Evolutionary conservation across 2,797 vertebrate genomes (phyloP).

Genomic region (Pipistrellus nathusii): DNA sequence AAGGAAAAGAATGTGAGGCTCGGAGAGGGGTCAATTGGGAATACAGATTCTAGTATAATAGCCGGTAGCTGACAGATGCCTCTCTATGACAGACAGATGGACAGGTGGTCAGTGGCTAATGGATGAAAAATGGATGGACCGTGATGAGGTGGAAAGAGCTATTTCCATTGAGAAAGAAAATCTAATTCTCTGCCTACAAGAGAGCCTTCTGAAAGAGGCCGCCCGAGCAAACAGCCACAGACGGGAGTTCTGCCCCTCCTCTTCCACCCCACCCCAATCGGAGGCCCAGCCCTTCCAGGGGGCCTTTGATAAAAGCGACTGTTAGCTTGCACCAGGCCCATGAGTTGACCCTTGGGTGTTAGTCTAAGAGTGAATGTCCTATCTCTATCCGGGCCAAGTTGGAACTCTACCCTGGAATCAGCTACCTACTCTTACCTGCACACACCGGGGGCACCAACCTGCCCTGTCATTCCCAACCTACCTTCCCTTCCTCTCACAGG

Average conservation of each 20-base stretch:
- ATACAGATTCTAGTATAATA: neutral
- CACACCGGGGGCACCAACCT: neutral
- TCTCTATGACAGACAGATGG: neutral
- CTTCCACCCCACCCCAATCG: neutral
- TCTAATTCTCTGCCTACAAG: neutral
- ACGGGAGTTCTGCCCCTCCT: neutral
- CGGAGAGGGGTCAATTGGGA: neutral
- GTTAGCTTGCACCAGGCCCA: neutral
- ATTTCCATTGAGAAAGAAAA: slow-evolving; percentile 44
- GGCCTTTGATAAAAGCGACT: slow-evolving; percentile 53
- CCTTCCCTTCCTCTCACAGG: neutral
- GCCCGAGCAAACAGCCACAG: neutral
- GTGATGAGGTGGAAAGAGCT: neutral
- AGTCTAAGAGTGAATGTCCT: neutral
- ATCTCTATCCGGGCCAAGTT: neutral
- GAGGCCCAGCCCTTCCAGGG: slow-evolving; percentile 49
- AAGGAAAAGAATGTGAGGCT: neutral
- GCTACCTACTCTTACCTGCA: neutral
- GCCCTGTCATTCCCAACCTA: neutral
- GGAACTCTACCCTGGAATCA: neutral
- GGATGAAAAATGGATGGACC: neutral
- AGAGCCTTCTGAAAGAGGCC: neutral
- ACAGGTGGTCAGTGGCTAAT: neutral
- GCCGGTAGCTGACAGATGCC: neutral
- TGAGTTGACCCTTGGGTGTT: neutral